phyloP scores from a whole-genome alignment of 2,113 vertebrate genomes.

The Potamarius usumacintae region DNA sequence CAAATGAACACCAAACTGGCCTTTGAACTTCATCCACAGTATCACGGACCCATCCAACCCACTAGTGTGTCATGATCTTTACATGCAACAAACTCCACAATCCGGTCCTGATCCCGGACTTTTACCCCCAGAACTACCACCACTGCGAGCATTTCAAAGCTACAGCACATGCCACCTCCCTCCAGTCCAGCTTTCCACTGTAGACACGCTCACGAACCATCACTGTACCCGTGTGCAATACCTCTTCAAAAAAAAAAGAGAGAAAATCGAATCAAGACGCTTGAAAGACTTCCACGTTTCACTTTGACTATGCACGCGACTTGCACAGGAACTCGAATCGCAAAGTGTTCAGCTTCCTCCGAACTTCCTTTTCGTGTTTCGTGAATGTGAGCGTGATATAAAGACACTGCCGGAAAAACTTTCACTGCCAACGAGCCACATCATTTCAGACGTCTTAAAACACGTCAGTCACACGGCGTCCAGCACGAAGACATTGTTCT shows the following conservation, averaged over 20 bases:
- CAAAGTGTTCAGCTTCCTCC: constrained; percentile 17
- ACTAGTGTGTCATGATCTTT: background rate
- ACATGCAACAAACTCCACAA: background rate
- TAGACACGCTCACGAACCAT: constrained; percentile 8
- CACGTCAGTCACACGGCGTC: constrained; percentile 12
- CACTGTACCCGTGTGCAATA: constrained; percentile 42
- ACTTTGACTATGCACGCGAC: constrained; percentile 46
- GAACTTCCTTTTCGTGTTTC: constrained; percentile 19
- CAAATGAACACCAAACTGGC: constrained; percentile 18
- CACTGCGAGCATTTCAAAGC: background rate
- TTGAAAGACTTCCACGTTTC: constrained; percentile 27
- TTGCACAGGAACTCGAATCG: constrained; percentile 24
- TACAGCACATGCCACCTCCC: background rate
- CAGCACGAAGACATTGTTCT: constrained; percentile 39
- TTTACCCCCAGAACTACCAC: background rate
- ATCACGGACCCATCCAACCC: background rate
- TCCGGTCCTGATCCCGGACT: background rate
- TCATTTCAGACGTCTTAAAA: constrained; percentile 18
- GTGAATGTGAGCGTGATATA: background rate
- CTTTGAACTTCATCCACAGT: background rate
- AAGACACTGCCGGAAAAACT: constrained; percentile 34
- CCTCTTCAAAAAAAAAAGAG: constrained; percentile 7
- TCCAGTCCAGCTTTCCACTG: background rate
- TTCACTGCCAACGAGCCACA: constrained; percentile 37
- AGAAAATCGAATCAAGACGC: background rate